Evolutionary conservation across 2,888 invertebrate genomes (phyloP).

Genomic region (Amiota minor): DNA sequence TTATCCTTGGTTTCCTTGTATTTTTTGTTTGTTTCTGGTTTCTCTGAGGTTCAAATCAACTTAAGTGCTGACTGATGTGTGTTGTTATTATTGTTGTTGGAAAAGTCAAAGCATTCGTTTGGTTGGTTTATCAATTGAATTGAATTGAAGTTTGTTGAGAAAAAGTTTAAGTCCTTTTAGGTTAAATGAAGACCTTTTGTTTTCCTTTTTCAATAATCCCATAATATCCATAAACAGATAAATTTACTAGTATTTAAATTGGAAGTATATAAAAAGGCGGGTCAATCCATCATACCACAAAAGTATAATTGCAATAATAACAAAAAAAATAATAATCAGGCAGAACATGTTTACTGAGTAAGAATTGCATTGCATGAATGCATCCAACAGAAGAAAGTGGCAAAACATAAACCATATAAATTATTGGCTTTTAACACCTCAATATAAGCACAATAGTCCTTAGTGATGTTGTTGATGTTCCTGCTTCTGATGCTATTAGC

Average conservation of each 20-base stretch:
- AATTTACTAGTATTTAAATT: background rate
- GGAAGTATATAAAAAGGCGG: too few relatives aligned
- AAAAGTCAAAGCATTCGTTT: too few relatives aligned
- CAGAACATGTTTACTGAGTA: background rate
- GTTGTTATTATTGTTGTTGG: too few relatives aligned
- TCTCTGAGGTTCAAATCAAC: too few relatives aligned
- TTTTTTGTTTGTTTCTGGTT: too few relatives aligned
- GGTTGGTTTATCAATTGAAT: too few relatives aligned
- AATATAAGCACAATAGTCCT: slow-evolving; percentile 38
- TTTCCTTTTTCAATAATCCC: background rate
- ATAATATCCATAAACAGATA: slow-evolving; percentile 10
- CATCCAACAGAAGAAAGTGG: slow-evolving; percentile 28
- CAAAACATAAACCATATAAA: slow-evolving; percentile 57
- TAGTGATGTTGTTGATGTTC: slow-evolving; percentile 37
- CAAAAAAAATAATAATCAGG: slow-evolving; percentile 24
- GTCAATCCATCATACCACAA: background rate
- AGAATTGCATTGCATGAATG: slow-evolving; percentile 9
- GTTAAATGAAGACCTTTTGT: too few relatives aligned
- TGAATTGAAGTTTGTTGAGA: too few relatives aligned
- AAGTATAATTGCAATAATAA: slow-evolving; percentile 20
- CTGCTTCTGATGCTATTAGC: background rate
- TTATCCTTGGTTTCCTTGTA: too few relatives aligned
- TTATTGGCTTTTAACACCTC: slow-evolving; percentile 69
- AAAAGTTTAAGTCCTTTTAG: too few relatives aligned
- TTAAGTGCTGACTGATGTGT: too few relatives aligned